Percentiles rank a stretch among this genome's conserved stretches.
phyloP scores from a whole-genome alignment of 2,888 invertebrate genomes.

The Heliconius ethilla region DNA sequence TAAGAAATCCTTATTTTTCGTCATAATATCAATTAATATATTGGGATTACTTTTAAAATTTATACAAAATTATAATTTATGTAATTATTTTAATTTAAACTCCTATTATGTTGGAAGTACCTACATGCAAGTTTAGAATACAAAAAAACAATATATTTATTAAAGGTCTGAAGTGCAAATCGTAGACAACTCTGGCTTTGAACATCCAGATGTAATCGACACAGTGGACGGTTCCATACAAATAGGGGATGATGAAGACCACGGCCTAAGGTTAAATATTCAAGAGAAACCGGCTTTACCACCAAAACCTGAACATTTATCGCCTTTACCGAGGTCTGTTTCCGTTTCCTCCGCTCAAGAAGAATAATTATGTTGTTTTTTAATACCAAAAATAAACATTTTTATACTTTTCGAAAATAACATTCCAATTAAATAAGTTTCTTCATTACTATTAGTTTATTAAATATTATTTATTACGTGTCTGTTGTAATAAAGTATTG shows the following conservation, averaged over 20 bases:
- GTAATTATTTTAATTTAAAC: background rate
- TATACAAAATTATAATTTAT: background rate
- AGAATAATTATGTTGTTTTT: conserved; percentile 32
- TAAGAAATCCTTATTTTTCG: background rate
- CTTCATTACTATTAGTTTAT: background rate
- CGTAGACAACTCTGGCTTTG: conserved; percentile 31
- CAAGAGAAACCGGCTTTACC: conserved; percentile 63
- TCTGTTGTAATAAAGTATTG: background rate
- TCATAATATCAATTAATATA: background rate
- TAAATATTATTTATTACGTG: background rate
- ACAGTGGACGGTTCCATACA: conserved; percentile 36
- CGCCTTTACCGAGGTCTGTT: conserved; percentile 44
- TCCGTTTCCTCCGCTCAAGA: conserved; percentile 45
- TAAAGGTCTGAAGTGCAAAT: conserved; percentile 38
- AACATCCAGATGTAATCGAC: conserved; percentile 38
- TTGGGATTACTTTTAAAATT: background rate
- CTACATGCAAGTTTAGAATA: background rate
- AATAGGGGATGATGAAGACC: conserved; percentile 45
- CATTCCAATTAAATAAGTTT: conserved; percentile 4
- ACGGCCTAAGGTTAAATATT: conserved; percentile 35
- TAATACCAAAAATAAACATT: background rate
- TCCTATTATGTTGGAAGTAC: background rate
- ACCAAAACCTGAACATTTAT: conserved; percentile 62
- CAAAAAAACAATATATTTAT: conserved; percentile 2
- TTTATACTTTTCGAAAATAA: conserved; percentile 1